Evolutionary conservation across 2,888 invertebrate genomes (phyloP), one percentile per base, ranked within the genome.

Genomic region (Hirtodrosophila cameraria): DNA sequence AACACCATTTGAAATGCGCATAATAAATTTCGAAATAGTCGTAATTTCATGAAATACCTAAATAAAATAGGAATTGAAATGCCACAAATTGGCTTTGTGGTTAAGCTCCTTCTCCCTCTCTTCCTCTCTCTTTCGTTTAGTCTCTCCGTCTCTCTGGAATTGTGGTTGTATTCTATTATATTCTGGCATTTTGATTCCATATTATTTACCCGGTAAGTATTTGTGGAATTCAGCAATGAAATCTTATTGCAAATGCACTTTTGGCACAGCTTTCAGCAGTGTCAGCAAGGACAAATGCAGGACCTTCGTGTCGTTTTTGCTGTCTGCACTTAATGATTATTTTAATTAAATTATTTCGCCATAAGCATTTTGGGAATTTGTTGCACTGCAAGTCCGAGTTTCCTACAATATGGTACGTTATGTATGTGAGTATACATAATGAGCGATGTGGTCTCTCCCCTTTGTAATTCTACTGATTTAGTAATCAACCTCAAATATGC

Each of bases 341-440:
- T 69, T 71, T 76, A 71, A 71, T 76, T 68, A 65, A 69, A 74
- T 64, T 63, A 46, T 55, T 71, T 67, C 43, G 69, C 76, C 63
- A 49, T 25, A 57, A 61, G 72, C 62, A 23, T 13, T n/a, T n/a
- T n/a, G n/a, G n/a, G 9, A 3, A 31, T 25, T 25, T 13, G 12
- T n/a, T n/a, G n/a, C n/a, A n/a, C n/a, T n/a, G 5, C 18, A 5
- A 18, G 18, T 18, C 18, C 18, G n/a, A n/a, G n/a, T n/a, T n/a
- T n/a, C n/a, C n/a, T n/a, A n/a, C n/a, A n/a, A n/a, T n/a, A n/a
- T n/a, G n/a, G n/a, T n/a, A n/a, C n/a, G n/a, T n/a, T n/a, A n/a
- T n/a, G n/a, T n/a, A n/a, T n/a, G n/a, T n/a, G n/a, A n/a, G n/a
- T n/a, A n/a, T n/a, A n/a, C n/a, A n/a, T n/a, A n/a, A n/a, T n/a